Evolutionary conservation across 2,113 vertebrate species (phyloP).

Genomic region (Ceyx margarethae): DNA sequence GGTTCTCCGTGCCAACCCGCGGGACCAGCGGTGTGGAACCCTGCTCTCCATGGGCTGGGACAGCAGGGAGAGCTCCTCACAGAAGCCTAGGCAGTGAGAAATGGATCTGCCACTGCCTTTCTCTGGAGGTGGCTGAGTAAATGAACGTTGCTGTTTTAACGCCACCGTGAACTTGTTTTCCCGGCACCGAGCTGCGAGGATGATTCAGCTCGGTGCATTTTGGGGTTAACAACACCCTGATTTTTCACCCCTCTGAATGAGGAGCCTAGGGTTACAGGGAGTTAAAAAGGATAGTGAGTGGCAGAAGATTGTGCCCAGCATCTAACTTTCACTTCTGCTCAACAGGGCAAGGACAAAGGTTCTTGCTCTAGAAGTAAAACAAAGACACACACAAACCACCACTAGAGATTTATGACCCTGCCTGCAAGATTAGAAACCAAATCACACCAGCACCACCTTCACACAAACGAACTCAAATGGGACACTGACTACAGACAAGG

Average conservation of each 20-base stretch:
- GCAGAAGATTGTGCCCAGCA: not conserved
- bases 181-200: not conserved
- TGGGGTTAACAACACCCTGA: not conserved
- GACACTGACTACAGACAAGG: not conserved
- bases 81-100: not conserved
- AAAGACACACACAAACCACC: not conserved
- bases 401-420: not conserved
- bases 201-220: rapidly evolving
- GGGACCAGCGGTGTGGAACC: not conserved
- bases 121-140: not conserved
- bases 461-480: not conserved
- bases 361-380: not conserved
- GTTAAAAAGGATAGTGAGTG: not conserved
- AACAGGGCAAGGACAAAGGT: not conserved
- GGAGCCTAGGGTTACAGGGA: not conserved
- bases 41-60: not conserved
- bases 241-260: not conserved
- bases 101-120: not conserved
- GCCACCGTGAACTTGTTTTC: not conserved
- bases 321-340: conserved; percentile 19
- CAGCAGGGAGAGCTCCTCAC: not conserved
- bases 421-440: not conserved
- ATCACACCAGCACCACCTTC: conserved; percentile 8
- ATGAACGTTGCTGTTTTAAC: not conserved
- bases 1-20: not conserved